Conservation (phyloP, 2,113 vertebrate genomes). For the Ivindomyrus marchei region DNA sequence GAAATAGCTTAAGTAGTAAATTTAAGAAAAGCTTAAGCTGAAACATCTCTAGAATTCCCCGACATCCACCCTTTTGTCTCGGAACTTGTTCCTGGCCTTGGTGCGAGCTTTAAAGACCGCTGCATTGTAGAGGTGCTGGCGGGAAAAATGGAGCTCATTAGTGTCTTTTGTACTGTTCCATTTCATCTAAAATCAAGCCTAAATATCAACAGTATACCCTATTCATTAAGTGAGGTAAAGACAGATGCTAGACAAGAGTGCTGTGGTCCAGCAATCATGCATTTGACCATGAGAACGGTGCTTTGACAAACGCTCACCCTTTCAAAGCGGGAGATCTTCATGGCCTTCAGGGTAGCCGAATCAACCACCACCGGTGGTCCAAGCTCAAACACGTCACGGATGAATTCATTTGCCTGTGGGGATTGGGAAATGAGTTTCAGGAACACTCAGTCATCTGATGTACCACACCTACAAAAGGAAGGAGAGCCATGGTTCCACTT, state of each 20-base stretch:
- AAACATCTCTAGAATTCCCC: slow-evolving; percentile 75
- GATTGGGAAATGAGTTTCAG: not conserved
- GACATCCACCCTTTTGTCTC: slow-evolving; percentile 92
- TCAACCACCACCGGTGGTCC: slow-evolving; percentile 88
- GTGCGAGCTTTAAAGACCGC: slow-evolving; percentile 96
- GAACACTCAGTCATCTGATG: not conserved
- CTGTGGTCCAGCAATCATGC: not conserved
- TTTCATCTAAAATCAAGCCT: not conserved
- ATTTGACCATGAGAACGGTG: not conserved
- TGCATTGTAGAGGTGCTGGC: slow-evolving; percentile 91
- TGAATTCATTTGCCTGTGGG: slow-evolving; percentile 85
- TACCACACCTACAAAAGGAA: not conserved
- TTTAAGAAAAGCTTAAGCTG: slow-evolving; percentile 1
- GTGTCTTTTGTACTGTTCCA: not conserved
- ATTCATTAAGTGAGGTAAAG: not conserved
- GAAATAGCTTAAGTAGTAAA: not conserved
- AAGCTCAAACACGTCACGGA: slow-evolving; percentile 92
- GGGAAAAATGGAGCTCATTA: slow-evolving; percentile 21
- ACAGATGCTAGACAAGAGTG: not conserved
- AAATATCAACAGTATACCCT: not conserved
- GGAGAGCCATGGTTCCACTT: slow-evolving; percentile 13
- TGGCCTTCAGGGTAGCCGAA: slow-evolving; percentile 81
- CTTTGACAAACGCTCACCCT: slow-evolving; percentile 60
- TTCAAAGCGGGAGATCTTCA: slow-evolving; percentile 92
- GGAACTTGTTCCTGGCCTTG: slow-evolving; percentile 92